These are phyloP conservation scores for Lophura nycthemera DNA, from an alignment of 2,113 vertebrate genomes.

Conservation along the genomic window DNA sequence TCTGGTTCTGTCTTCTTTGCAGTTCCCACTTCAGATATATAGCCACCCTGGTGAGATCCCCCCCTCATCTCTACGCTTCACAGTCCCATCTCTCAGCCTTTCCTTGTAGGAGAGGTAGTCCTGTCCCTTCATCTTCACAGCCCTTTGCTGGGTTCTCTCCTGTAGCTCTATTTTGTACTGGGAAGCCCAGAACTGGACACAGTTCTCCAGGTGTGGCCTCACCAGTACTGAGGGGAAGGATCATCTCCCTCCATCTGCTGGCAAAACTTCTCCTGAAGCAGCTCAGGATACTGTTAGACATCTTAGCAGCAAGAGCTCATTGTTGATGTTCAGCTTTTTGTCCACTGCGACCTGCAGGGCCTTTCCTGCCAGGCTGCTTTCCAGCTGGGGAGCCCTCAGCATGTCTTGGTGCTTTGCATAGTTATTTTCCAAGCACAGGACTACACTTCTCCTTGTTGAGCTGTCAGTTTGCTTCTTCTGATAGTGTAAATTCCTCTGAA, in stretches of 20 bases:
- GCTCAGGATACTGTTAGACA: neutral
- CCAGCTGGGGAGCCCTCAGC: neutral
- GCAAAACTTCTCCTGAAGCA: neutral
- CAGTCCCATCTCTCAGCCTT: neutral
- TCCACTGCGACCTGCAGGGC: fast-evolving
- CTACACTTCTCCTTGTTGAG: neutral
- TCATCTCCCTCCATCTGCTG: neutral
- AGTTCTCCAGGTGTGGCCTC: neutral
- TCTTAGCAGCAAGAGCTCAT: neutral
- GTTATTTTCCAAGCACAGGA: neutral
- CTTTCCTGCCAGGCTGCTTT: neutral
- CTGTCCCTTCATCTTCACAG: neutral
- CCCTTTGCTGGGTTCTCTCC: fast-evolving
- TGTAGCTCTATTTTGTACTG: neutral
- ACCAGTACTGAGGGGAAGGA: neutral
- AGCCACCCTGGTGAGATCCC: neutral
- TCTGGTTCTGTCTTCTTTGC: neutral
- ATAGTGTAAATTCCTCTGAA: neutral
- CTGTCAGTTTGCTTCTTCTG: neutral
- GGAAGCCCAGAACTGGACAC: neutral
- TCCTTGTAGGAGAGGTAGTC: neutral
- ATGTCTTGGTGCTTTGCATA: neutral
- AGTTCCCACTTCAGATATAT: neutral
- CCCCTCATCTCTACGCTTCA: neutral
- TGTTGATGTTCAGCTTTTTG: neutral